These are phyloP conservation scores for Eulemur rubriventer DNA, from an alignment of 2,797 vertebrate species.

Conservation along the genomic window DNA sequence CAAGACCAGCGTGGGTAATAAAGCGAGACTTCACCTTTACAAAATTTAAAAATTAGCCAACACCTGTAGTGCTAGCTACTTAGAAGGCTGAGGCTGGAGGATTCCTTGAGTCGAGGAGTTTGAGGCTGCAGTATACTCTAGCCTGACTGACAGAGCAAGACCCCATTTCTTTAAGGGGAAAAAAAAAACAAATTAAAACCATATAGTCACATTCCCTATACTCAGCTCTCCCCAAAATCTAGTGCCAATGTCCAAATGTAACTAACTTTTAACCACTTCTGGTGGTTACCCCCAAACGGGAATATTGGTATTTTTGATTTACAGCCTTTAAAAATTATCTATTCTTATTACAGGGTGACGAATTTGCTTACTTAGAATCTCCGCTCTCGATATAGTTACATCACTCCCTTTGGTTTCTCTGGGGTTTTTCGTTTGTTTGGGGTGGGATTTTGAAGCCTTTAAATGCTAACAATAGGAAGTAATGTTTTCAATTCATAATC, in stretches of 20 bases:
- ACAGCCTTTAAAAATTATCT: neutral
- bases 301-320: constrained; percentile 5
- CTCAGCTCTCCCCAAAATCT: neutral
- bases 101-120: too few relatives aligned
- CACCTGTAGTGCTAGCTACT: too few relatives aligned
- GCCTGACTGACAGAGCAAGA: too few relatives aligned
- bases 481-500: neutral
- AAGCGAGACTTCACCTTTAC: too few relatives aligned
- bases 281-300: neutral
- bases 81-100: too few relatives aligned
- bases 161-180: too few relatives aligned
- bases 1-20: too few relatives aligned
- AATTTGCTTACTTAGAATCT: neutral
- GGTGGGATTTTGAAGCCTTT: neutral
- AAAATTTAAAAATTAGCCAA: too few relatives aligned
- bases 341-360: neutral
- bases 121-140: too few relatives aligned
- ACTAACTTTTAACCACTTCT: neutral
- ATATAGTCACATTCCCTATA: neutral
- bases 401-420: neutral
- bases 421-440: neutral
- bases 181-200: neutral
- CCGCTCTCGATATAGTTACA: neutral
- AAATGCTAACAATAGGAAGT: neutral
- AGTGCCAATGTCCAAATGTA: neutral